phyloP scores from a whole-genome alignment of 2,888 invertebrate genomes.

The Torymus auratus region DNA sequence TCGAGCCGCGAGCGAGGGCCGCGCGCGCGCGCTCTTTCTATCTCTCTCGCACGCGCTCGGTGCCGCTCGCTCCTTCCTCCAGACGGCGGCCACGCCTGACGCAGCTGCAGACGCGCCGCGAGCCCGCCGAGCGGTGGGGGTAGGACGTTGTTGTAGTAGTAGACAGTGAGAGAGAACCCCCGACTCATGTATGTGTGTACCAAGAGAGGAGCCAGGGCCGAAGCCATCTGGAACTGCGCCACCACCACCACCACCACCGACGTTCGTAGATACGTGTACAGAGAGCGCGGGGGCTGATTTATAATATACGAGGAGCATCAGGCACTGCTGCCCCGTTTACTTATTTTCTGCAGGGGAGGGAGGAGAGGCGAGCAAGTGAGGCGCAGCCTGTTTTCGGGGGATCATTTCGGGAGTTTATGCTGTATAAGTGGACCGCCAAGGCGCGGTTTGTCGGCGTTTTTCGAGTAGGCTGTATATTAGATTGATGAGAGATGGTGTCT shows the following conservation, averaged over 20 bases:
- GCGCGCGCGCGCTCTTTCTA: conserved; percentile 6
- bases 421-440: too few species aligned
- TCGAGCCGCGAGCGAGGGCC: conserved; percentile 5
- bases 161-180: not conserved
- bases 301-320: too few species aligned
- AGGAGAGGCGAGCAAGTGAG: too few species aligned
- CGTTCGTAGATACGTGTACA: too few species aligned
- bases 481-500: too few species aligned
- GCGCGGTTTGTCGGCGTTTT: too few species aligned
- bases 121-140: not conserved
- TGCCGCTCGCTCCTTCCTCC: not conserved
- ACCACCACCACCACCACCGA: not conserved
- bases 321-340: too few species aligned
- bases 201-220: conserved; percentile 31
- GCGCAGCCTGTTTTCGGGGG: too few species aligned
- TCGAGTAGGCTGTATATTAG: too few species aligned
- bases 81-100: conserved; percentile 74
- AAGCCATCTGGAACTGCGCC: conserved; percentile 47
- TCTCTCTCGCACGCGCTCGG: not conserved
- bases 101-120: conserved; percentile 65
- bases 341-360: too few species aligned
- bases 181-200: not conserved
- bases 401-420: too few species aligned
- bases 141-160: not conserved
- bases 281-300: too few species aligned